Conservation (phyloP, 2,113 vertebrate genomes). For the Prietella phreatophila region DNA sequence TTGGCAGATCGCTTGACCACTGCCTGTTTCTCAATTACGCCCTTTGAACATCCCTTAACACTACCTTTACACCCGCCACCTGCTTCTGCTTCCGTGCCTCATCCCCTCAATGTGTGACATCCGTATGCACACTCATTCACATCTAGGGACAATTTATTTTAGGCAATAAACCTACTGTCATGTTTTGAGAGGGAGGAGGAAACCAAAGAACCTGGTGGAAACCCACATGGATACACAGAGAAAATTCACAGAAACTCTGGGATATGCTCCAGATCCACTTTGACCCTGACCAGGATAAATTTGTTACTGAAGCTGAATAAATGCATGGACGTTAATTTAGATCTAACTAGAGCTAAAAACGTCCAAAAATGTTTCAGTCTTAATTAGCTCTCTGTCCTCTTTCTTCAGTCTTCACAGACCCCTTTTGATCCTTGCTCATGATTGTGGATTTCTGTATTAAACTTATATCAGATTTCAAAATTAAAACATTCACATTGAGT, state of each 20-base stretch:
- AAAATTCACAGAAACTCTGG: not conserved
- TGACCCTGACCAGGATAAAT: not conserved
- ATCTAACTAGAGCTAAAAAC: not conserved
- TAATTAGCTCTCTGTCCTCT: not conserved
- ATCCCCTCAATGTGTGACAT: no score
- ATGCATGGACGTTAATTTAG: not conserved
- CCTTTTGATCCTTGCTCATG: not conserved
- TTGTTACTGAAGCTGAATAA: not conserved
- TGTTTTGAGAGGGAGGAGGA: not conserved
- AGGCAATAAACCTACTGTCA: not conserved
- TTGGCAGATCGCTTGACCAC: no score
- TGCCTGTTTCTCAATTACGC: no score
- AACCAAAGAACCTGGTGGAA: not conserved
- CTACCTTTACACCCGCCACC: no score
- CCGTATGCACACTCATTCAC: not conserved
- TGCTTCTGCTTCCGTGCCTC: no score
- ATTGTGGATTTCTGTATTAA: not conserved
- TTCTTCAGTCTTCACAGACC: not conserved
- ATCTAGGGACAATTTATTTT: not conserved
- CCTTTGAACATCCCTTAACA: no score
- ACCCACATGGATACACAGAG: not conserved
- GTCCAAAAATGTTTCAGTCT: not conserved
- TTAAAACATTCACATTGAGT: not conserved
- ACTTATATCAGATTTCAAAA: not conserved
- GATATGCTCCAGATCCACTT: not conserved